Evolutionary conservation across 2,888 invertebrate species (phyloP), one percentile per base, ranked within the genome.

Genomic region (Eupithecia exiguata): DNA sequence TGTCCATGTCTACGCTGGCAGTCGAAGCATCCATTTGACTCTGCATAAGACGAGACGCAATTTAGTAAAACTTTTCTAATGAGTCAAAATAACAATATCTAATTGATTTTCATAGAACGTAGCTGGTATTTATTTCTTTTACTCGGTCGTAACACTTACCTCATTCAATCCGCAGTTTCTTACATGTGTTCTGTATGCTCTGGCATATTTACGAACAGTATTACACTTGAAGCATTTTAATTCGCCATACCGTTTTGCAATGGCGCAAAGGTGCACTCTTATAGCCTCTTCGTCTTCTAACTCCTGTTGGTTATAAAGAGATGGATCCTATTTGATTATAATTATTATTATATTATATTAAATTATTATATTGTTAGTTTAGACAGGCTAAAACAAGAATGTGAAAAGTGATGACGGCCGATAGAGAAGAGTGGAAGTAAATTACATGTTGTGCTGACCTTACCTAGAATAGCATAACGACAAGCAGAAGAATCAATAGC

Each of bases 221-320:
- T 84, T 84, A 75, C 89, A 89, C 73, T 86, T 87, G 5, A 79
- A 75, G 79, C 89, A 89, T 16, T 63, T 63, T 10, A 89, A 75
- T 35, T 70, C 73, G 0, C 82, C 83, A n/a, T 76, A 43, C 63
- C 70, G 21, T 74, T 81, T 80, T 14, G 78, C 49, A 61, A 86
- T 78, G 6, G 69, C 49, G 43, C 76, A 62, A 61, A 89, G 82
- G 78, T 88, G 86, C 21, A 78, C 68, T 10, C 74, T 71, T 5
- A 87, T 76, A 53, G 73, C 74, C 9, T 71, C 71, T 38, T 83
- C 77, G 25, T 86, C 77, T 14, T 84, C 69, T 16, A 85, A 30
- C 74, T 86, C 70, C 89, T 89, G 75, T 36, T 21, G 30, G 66
- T 40, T 58, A 63, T 18, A 69, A 69, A 21, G 21, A 21, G 21